Base-by-base conservation (phyloP, 2,888 invertebrate genomes). In the Diadegma fenestrale region DNA sequence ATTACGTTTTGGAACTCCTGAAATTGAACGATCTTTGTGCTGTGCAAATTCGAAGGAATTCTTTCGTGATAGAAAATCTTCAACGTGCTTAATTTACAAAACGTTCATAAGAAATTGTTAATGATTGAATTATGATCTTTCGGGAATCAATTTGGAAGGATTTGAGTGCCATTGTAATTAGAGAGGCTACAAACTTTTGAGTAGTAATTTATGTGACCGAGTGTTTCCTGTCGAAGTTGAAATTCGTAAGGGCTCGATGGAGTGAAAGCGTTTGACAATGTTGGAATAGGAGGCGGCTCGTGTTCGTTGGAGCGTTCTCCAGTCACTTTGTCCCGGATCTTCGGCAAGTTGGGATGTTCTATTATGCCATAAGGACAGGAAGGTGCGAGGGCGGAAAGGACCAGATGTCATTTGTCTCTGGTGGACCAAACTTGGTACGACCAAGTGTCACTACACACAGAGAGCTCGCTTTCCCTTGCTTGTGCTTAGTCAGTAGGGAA, bases 261-360 rank as follows among this genome's bases (percentile, higher is more conserved):
- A 61, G 73, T 63, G 84, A 82, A 71, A 69, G 87, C 37, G 87
- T 88, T 82, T 82, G 86, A 76, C 86, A 86, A 89, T 88, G 88
- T 85, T n/a, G 85, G 14, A 58, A 58, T 22, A 58, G 26, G 48
- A 51, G 37, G 37, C 37, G 37, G 41, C 30, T 61, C 45, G 61
- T 43, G 73, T 43, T 61, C 7, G 30, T n/a, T 12, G 37, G 26
- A 73, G 61, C 30, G 58, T 61, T 73, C 43, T 61, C 30, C 58
- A 73, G 19, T 58, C 61, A 61, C 58, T 33, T 41, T 41, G 17
- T 17, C 41, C 61, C 22, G 1, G 1, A 26, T 61, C 61, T 73
- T 68, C 61, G 30, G 64, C 58, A 58, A 73, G 26, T 66, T 54
- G 33, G 58, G 30, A 64, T 61, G 37, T 64, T 61, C 64, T 64